Evolutionary conservation across 2,113 vertebrate genomes (phyloP), one percentile per base, ranked within the genome.

Genomic region (Myocastor coypus): DNA sequence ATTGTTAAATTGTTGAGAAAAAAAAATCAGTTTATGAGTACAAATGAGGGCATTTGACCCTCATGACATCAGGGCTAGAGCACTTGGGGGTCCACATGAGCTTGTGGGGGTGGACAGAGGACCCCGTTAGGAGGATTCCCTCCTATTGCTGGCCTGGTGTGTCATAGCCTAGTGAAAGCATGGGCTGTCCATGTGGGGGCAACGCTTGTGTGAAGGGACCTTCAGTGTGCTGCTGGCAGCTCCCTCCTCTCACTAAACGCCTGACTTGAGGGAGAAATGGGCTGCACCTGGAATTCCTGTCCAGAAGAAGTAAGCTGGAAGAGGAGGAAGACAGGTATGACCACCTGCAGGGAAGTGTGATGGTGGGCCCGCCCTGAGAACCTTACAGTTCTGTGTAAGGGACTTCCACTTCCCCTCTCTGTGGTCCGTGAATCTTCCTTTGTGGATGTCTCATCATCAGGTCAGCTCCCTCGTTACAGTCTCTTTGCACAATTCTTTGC

Each of bases 91-190:
- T 32, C 19, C 24, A 26, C 22, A 55, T 16, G 55, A 82, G 55
- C 22, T 34, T 26, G 19, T 37, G 16, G 5, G 89, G 20, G 30
- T 6, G 30, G 81, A 59, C 55, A 22, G 55, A 80, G 30, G 13
- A 0, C 73, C n/a, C 3, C 55, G 83, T 80, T 28, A 55, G 28
- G 86, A 68, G 20, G 2, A 42, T 1, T 0, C 59, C 26, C 17
- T 34, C 5, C 71, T 42, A 42, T 12, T 55, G 42, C 17, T 52
- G n/a, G 37, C 24, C 50, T 5, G 3, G 34, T 13, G 9, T 2
- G 22, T 26, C 63, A 2, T 2, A 40, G 59, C 9, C 7, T 5
- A 16, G 17, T 37, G 19, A 13, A 12, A 50, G 16, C 1, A 0
- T 5, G 64, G 46, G 40, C 12, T 28, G 1, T 10, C 2, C 14